Evolutionary conservation across 37 sponge, comb jelly and placozoan species (phyloP), one percentile per base, ranked within the genome.

Genomic region (Chondrilla cf. caribensis): DNA sequence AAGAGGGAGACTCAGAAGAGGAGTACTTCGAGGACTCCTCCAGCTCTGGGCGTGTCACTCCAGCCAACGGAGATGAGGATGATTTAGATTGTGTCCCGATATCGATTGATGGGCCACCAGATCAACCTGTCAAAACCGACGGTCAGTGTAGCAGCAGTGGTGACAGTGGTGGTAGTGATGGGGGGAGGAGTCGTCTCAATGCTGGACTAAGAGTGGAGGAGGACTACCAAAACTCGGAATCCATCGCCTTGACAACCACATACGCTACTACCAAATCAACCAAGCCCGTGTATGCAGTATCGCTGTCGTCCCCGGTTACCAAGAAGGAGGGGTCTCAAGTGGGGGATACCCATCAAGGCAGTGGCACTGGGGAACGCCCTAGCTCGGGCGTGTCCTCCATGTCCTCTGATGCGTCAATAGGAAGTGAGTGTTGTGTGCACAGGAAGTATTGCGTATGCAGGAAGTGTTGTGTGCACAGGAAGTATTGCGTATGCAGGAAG

Each of bases 311-410:
- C 9, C 22, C 44, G 41, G 44, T 2, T n/a, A 73, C 18, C 41
- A 42, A 25, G 76, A 73, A 40, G 64, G 64, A 29, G 18, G 29
- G 15, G 18, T 29, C 25, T 9, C 29, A 62, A 7, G 43, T 6
- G 21, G 76, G 2, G 17, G 44, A 39, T 19, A 24, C 42, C 1
- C 41, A 73, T 1, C 40, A 39, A 40, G 76, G 42, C 2, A 9
- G 76, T 40, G 76, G 24, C 0, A 5, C 41, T n/a, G 76, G 76
- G 6, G 91, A 91, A 39, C 29, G 91, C 4, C 91, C 91, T 33
- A 91, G 91, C 57, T 91, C 91, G 54, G 91, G 91, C 2, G 81
- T 91, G 3, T 91, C 91, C 0, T 87, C 88, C n/a, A 87, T 87
- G 85, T 91, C 88, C 2, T 90, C 91, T 36, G 80, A 82, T 41